Evolutionary conservation across 2,113 vertebrate genomes (phyloP), one percentile per base, ranked within the genome.

Genomic region (Cynoglossus semilaevis): DNA sequence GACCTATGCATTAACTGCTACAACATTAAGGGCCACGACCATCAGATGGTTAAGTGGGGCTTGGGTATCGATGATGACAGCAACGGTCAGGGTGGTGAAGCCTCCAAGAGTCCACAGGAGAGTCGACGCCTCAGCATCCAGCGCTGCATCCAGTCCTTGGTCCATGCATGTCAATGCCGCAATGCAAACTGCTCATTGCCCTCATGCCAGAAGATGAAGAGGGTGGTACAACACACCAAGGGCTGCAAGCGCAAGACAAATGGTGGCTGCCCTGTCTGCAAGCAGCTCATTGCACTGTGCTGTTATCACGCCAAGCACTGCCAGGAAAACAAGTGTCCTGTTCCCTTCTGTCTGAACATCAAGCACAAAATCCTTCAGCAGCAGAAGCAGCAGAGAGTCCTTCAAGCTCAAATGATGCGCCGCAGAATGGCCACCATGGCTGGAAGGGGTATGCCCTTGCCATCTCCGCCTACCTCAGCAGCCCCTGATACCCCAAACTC

Each of bases 291-390:
- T 1, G 96, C 96, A 48, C 90, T 99, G 44, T 99, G 97, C 89
- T 99, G 97, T 90, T 99, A 98, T 88, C 97, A 99, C 0, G 97
- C 97, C 89, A 99, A 99, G 88, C 96, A 99, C 93, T 99, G 97
- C 93, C 97, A 98, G 87, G 97, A 99, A 90, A 99, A 97, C 91
- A 99, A 99, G 88, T 99, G 97, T 88, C 97, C 96, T 0, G 97
- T 99, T 87, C 97, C 96, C 80, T 98, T 99, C 93, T 99, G 97
- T 87, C 93, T 96, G 87, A 99, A 99, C 84, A 99, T 99, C 88
- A 99, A 99, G 91, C 95, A 99, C 82, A 98, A 99, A 86, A 92
- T 99, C 58, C 93, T 94, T 59, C 96, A 99, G 89, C 97, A 99
- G 89, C 97, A 99, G 92, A 91, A 98, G 82, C 97, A 98, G 84